Evolutionary conservation across 2,888 invertebrate species (phyloP).

Genomic region (Nycteola revayana): DNA sequence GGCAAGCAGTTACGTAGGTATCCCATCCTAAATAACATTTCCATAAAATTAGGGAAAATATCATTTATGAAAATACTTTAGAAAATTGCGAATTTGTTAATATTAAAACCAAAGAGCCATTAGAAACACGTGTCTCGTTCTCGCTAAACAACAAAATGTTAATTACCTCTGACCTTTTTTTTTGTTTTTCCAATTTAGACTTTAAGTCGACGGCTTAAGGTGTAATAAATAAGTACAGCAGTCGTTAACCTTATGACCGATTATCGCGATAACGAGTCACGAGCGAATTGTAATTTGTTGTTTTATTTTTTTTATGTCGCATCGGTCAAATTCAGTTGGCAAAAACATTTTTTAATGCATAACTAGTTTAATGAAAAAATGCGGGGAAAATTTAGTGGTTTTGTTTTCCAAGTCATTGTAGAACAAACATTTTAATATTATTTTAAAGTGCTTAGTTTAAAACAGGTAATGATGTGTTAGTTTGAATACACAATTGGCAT

Average conservation of each 20-base stretch:
- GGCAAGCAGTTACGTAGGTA: constrained; percentile 23
- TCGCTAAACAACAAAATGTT: constrained; percentile 14
- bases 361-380: too few relatives aligned
- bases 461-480: too few relatives aligned
- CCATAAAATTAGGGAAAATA: constrained; percentile 14
- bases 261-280: constrained; percentile 22
- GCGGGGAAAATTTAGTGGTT: too few relatives aligned
- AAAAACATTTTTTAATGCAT: constrained; percentile 13
- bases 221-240: constrained; percentile 8
- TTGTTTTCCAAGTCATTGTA: too few relatives aligned
- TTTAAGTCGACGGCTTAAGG: constrained; percentile 7
- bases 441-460: too few relatives aligned
- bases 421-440: too few relatives aligned
- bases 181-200: constrained; percentile 11
- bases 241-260: constrained; percentile 24
- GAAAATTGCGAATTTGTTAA: constrained; percentile 23
- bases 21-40: constrained; percentile 15
- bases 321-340: constrained; percentile 3
- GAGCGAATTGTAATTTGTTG: constrained; percentile 15
- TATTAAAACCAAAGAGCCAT: constrained; percentile 20
- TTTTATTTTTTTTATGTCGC: constrained; percentile 11
- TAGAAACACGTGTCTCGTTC: constrained; percentile 25
- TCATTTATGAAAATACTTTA: constrained; percentile 15
- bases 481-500: too few relatives aligned
- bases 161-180: constrained; percentile 12